These are phyloP conservation scores for Orthonychiurus folsomi DNA, from an alignment of 2,888 invertebrate genomes.

Conservation along the genomic window DNA sequence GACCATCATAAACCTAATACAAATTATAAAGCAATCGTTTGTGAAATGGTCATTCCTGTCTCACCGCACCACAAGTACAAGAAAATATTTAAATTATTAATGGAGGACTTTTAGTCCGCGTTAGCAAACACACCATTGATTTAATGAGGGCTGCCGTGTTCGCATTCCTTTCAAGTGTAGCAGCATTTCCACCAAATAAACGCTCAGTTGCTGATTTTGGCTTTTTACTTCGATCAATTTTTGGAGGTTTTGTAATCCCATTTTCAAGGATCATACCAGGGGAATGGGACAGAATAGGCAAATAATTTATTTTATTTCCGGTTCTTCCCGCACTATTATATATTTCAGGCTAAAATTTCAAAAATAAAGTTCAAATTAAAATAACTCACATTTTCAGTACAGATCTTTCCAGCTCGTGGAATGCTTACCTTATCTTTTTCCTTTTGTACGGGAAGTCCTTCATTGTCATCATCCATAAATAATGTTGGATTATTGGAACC, in stretches of 20 bases:
- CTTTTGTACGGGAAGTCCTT: background rate
- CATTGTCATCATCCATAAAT: conserved; percentile 10
- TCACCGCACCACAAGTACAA: too few relatives aligned
- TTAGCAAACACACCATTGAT: conserved; percentile 37
- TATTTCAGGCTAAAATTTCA: background rate
- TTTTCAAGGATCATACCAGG: background rate
- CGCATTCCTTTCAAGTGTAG: conserved; percentile 45
- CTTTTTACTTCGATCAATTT: conserved; percentile 67
- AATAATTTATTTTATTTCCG: background rate
- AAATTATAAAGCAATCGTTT: background rate
- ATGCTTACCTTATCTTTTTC: background rate
- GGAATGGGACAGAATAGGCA: conserved; percentile 3
- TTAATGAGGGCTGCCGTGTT: conserved; percentile 44
- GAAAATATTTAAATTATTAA: too few relatives aligned
- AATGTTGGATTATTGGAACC: conserved; percentile 42
- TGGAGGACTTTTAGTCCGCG: too few relatives aligned
- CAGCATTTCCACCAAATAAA: conserved; percentile 53
- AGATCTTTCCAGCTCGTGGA: too few relatives aligned
- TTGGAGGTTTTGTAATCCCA: conserved; percentile 53
- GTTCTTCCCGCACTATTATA: background rate
- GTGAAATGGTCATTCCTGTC: conserved; percentile 13
- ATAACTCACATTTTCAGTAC: too few relatives aligned
- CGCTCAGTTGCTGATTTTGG: conserved; percentile 66
- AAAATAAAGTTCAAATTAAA: too few relatives aligned
- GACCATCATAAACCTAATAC: background rate